phyloP scores from a whole-genome alignment of 2,888 invertebrate genomes.

The Erynnis tages region DNA sequence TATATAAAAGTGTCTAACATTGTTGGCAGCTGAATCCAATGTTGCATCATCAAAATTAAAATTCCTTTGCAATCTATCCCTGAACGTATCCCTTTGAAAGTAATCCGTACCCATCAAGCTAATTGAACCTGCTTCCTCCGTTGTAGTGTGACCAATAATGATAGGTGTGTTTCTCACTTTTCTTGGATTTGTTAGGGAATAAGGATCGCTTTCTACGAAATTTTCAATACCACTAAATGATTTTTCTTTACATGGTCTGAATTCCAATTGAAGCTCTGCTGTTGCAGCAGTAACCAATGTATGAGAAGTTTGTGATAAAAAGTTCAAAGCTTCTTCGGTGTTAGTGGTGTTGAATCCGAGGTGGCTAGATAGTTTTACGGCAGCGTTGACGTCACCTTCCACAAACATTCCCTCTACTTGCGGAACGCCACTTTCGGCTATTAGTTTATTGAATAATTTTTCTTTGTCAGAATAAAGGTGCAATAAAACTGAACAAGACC shows the following conservation, averaged over 20 bases:
- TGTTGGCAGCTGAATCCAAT: slow-evolving; percentile 45
- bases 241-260: slow-evolving; percentile 65
- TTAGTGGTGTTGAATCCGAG: slow-evolving; percentile 59
- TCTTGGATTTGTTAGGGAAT: slow-evolving; percentile 51
- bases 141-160: slow-evolving; percentile 63
- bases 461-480: slow-evolving; percentile 64
- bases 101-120: slow-evolving; percentile 44
- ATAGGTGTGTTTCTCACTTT: slow-evolving; percentile 63
- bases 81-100: slow-evolving; percentile 57
- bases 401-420: slow-evolving; percentile 61
- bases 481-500: slow-evolving; percentile 59
- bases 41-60: slow-evolving; percentile 56
- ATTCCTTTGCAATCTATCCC: slow-evolving; percentile 51
- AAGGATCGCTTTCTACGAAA: slow-evolving; percentile 62
- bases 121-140: slow-evolving; percentile 43
- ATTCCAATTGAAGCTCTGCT: slow-evolving; percentile 47
- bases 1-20: slow-evolving; percentile 61
- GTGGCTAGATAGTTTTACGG: slow-evolving; percentile 56
- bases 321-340: slow-evolving; percentile 56
- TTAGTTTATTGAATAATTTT: slow-evolving; percentile 65
- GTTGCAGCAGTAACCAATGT: slow-evolving; percentile 58
- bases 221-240: slow-evolving; percentile 65
- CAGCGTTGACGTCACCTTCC: slow-evolving; percentile 53
- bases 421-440: slow-evolving; percentile 67
- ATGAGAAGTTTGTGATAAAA: slow-evolving; percentile 50